These are phyloP conservation scores for Lepidotrigona ventralis DNA, from an alignment of 1,140 invertebrate genomes.

Conservation along the genomic window DNA sequence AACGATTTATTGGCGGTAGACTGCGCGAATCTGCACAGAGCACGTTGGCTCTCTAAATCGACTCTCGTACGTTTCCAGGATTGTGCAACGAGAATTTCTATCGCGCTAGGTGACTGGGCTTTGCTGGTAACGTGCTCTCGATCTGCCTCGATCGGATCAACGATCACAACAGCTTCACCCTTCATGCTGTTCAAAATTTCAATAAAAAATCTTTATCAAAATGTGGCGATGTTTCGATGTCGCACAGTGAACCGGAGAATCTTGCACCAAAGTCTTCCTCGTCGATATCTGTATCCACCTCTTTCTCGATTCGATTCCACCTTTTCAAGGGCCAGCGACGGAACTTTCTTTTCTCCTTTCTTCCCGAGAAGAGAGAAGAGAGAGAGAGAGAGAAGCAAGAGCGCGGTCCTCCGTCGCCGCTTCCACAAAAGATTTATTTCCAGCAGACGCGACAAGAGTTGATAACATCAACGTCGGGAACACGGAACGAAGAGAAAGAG, in stretches of 20 bases:
- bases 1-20: slow-evolving; percentile 33
- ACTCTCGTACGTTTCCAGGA: neutral
- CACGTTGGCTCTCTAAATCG: neutral
- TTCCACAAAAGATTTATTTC: slow-evolving; percentile 54
- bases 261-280: no score
- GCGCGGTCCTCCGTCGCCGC: slow-evolving; percentile 36
- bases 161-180: no score
- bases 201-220: no score
- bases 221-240: no score
- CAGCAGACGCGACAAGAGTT: slow-evolving; percentile 45
- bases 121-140: no score
- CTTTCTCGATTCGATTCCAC: neutral
- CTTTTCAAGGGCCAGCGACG: neutral
- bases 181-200: no score
- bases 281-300: no score
- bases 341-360: neutral
- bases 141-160: no score
- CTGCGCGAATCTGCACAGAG: neutral
- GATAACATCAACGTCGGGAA: slow-evolving; percentile 44
- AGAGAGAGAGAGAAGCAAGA: no score
- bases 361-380: neutral
- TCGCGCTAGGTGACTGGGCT: no score
- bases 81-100: neutral
- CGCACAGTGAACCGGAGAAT: no score
- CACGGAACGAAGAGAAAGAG: slow-evolving; percentile 7